Conservation (phyloP, 1,140 invertebrate genomes). For the Lepidurus arcticus region DNA sequence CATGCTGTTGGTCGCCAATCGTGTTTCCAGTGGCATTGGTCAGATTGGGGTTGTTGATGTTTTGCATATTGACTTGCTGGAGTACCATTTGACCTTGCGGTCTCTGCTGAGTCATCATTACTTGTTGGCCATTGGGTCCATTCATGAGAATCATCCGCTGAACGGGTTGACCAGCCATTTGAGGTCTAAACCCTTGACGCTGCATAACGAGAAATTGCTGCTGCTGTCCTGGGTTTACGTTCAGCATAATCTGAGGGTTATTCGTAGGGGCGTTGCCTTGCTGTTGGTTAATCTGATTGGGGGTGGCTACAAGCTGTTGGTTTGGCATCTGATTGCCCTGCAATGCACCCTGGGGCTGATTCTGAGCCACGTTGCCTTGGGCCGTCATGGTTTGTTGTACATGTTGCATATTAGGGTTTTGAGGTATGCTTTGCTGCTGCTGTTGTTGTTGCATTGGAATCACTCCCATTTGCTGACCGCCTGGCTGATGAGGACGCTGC, state of each 20-base stretch:
- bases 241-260: not conserved
- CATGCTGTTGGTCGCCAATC: not conserved
- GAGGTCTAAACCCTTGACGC: not conserved
- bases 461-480: slow-evolving; percentile 35
- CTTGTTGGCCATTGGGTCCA: not conserved
- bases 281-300: not conserved
- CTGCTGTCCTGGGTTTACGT: not conserved
- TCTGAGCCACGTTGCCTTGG: slow-evolving; percentile 30
- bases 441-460: slow-evolving; percentile 37
- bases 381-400: slow-evolving; percentile 39
- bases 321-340: slow-evolving; percentile 36
- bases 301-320: slow-evolving; percentile 31
- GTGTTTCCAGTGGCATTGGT: not conserved
- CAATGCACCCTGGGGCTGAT: slow-evolving; percentile 25
- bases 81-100: not conserved
- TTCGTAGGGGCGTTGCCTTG: not conserved
- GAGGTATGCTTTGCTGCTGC: slow-evolving; percentile 36
- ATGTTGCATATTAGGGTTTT: slow-evolving; percentile 36
- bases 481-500: slow-evolving; percentile 38
- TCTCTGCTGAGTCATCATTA: slow-evolving; percentile 26
- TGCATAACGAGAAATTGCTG: not conserved
- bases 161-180: not conserved
- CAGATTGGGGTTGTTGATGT: not conserved
- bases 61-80: slow-evolving; percentile 19
- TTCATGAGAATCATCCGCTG: slow-evolving; percentile 4